Base-by-base conservation (phyloP, 1,140 invertebrate species). In the Leucophenga varia region DNA sequence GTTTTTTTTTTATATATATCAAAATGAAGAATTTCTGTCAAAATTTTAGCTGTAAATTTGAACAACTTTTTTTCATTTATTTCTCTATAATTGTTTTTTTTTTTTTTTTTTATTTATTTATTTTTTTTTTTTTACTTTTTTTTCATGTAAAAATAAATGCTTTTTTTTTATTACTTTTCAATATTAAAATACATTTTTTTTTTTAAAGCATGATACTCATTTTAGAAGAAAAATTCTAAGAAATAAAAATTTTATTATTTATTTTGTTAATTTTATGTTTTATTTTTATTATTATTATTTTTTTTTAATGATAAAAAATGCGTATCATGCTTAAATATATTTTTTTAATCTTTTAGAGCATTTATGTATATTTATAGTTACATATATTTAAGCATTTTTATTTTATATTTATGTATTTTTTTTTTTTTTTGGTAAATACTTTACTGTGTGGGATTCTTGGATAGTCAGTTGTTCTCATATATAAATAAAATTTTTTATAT, bases 121-220 rank as follows among this genome's bases (percentile, higher is more conserved):
- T 25, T 47, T 25, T 21, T 32, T 16, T 40, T 45, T 43, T 31
- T 35, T 16, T 32, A 32, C 22, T 40, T 44, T 30, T 50, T 44
- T 34, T 32, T n/a, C 5, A 5, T 47, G 30, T 51, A 21, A 55
- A 64, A 63, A 59, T 59, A 63, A 64, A 64, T 63, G 60, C 56
- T 51, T 40, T 43, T 32, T 35, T 47, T 55, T 55, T 55, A 32
- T 35, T 46, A 37, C 46, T 41, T 37, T 49, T 49, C 13, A n/a
- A n/a, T n/a, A n/a, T n/a, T n/a, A n/a, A n/a, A n/a, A n/a, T n/a
- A n/a, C n/a, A n/a, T n/a, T n/a, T n/a, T n/a, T n/a, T n/a, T n/a
- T n/a, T n/a, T n/a, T n/a, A n/a, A n/a, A n/a, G n/a, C n/a, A n/a
- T n/a, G n/a, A n/a, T n/a, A n/a, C 21, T 28, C 28, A 22, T 18